phyloP scores from a whole-genome alignment of 2,797 vertebrate species.

The Parotocinclus haroldoi region DNA sequence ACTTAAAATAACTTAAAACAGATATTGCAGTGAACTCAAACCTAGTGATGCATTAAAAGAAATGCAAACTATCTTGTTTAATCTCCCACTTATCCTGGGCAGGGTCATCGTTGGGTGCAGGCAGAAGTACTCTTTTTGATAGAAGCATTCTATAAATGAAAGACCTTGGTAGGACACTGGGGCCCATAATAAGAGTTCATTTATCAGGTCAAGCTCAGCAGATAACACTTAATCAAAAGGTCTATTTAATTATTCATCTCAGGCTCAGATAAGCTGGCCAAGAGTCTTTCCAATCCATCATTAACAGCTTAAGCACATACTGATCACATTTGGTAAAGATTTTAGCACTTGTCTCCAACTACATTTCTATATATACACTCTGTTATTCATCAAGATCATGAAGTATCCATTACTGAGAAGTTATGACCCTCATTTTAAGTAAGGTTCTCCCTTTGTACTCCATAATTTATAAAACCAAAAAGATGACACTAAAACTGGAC shows the following conservation, averaged over 20 bases:
- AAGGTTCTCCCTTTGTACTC: no score
- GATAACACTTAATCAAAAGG: conserved; percentile 26
- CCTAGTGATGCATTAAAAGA: no score
- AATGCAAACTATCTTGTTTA: no score
- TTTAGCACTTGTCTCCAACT: background rate
- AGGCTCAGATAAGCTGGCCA: conserved; percentile 25
- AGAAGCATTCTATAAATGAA: background rate
- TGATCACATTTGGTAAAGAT: conserved; percentile 21
- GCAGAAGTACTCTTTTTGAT: no score
- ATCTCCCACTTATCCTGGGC: no score
- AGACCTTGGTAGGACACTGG: background rate
- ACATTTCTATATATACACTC: background rate
- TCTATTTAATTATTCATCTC: conserved; percentile 39
- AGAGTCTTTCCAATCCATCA: conserved; percentile 15
- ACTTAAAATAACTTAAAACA: no score
- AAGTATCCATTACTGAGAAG: background rate
- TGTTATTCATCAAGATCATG: no score
- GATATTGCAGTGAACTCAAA: no score
- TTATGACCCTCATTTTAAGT: no score
- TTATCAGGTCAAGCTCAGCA: conserved; percentile 43
- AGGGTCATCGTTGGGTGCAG: no score
- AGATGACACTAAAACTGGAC: background rate
- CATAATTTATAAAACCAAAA: no score
- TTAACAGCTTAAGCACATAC: conserved; percentile 27
- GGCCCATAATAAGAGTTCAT: conserved; percentile 63